Evolutionary conservation across 2,797 vertebrate species (phyloP).

Genomic region (Esox masquinongy): DNA sequence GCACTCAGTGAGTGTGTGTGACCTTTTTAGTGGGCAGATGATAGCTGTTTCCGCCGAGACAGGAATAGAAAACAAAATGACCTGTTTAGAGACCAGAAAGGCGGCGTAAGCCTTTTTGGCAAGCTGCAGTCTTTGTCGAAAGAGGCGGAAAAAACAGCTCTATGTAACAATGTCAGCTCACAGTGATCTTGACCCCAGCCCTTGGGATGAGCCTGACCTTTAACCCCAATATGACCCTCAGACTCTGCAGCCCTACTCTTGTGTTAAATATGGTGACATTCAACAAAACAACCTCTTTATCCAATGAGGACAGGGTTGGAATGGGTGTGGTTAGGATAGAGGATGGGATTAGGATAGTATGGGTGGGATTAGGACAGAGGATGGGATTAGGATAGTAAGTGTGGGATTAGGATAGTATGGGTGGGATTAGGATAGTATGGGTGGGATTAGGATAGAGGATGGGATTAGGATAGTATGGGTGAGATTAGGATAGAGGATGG

Average conservation of each 20-base stretch:
- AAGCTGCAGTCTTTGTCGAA: conserved; percentile 51
- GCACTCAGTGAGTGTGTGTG: conserved; percentile 36
- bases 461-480: neutral
- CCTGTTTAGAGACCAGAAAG: conserved; percentile 74
- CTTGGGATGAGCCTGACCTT: neutral
- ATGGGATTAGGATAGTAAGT: neutral
- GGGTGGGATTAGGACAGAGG: neutral
- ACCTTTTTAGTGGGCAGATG: conserved; percentile 75
- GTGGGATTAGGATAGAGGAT: neutral
- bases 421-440: neutral
- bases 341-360: neutral
- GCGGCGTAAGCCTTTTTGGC: conserved; percentile 66
- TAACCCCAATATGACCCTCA: neutral
- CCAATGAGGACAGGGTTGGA: neutral
- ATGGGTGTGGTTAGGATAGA: neutral
- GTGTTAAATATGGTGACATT: neutral
- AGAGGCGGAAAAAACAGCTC: conserved; percentile 23
- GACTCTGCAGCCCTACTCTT: neutral
- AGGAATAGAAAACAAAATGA: conserved; percentile 81
- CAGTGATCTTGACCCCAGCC: neutral
- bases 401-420: neutral
- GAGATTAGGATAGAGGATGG: neutral
- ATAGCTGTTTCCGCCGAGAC: conserved; percentile 71
- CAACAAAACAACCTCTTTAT: neutral
- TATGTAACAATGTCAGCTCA: neutral